phyloP scores from a whole-genome alignment of 2,888 invertebrate species.

The Tetanocera ferruginea region DNA sequence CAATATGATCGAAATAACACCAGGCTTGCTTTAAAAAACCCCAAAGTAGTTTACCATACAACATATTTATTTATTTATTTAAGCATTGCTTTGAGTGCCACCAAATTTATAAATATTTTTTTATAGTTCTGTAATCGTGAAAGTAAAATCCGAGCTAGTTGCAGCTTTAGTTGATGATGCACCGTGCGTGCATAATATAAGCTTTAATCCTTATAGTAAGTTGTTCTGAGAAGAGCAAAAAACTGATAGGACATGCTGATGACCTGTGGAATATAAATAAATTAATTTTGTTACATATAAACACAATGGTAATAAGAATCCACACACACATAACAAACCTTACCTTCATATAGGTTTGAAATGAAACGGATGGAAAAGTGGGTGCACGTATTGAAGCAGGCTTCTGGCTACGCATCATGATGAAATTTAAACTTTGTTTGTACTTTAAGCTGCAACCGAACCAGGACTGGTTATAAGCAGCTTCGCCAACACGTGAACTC shows the following conservation, averaged over 20 bases:
- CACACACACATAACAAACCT: background rate
- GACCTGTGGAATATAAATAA: constrained; percentile 48
- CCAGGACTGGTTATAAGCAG: constrained; percentile 63
- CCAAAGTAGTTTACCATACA: too few relatives aligned
- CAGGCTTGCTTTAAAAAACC: too few relatives aligned
- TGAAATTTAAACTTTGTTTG: constrained; percentile 54
- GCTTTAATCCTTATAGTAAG: constrained; percentile 46
- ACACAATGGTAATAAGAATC: too few relatives aligned
- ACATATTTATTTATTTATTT: too few relatives aligned
- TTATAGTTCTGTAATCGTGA: background rate
- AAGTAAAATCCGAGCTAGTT: too few relatives aligned
- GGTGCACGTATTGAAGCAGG: constrained; percentile 60
- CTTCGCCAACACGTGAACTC: constrained; percentile 59
- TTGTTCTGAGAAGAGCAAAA: constrained; percentile 59
- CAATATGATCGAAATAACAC: too few relatives aligned
- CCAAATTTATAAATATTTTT: too few relatives aligned
- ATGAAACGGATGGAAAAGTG: constrained; percentile 63
- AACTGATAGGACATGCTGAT: constrained; percentile 64
- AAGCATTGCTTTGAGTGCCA: too few relatives aligned
- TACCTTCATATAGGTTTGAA: constrained; percentile 62
- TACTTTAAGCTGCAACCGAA: constrained; percentile 53
- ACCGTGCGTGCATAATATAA: background rate
- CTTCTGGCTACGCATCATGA: constrained; percentile 61
- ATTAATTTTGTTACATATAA: background rate
- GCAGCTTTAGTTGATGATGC: background rate